Percentiles rank a stretch among this genome's conserved stretches.
These are phyloP conservation scores for Strigamia transsilvanica DNA, from an alignment of 2,888 invertebrate species.

Conservation along the genomic window DNA sequence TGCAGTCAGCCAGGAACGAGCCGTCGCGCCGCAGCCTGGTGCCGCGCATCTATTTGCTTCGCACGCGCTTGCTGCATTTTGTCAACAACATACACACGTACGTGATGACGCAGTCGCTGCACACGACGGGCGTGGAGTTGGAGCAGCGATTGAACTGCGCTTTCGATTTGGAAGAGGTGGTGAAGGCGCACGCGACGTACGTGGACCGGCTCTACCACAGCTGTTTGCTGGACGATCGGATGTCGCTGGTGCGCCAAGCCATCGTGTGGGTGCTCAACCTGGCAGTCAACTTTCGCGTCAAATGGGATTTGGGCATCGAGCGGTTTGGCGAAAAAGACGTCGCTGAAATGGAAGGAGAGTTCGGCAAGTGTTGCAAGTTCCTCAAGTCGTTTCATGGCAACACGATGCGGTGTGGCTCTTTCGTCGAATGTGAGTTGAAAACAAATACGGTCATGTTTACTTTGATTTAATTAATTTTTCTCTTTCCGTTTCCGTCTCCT, in stretches of 20 bases:
- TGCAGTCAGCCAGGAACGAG: not conserved
- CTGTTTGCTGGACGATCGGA: constrained; percentile 62
- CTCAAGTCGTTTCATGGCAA: constrained; percentile 62
- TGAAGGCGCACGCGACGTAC: constrained; percentile 57
- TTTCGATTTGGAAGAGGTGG: constrained; percentile 41
- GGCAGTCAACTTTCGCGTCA: constrained; percentile 60
- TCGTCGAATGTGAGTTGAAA: constrained; percentile 63
- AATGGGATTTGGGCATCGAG: constrained; percentile 61
- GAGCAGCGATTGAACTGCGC: constrained; percentile 56
- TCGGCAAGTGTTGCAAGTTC: constrained; percentile 62
- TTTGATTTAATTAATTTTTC: too few relatives aligned
- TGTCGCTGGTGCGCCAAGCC: constrained; percentile 61
- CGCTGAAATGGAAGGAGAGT: constrained; percentile 61
- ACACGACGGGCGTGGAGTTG: constrained; percentile 62
- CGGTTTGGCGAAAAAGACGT: not conserved
- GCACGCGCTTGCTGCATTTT: constrained; percentile 63
- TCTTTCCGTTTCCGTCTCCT: not conserved
- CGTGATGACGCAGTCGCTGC: constrained; percentile 64
- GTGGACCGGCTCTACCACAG: constrained; percentile 61
- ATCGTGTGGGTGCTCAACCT: constrained; percentile 62
- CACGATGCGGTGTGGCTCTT: constrained; percentile 62
- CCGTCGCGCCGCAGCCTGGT: not conserved
- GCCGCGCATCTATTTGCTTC: constrained; percentile 61
- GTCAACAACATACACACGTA: constrained; percentile 64
- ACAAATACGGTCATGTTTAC: too few relatives aligned